Base-by-base conservation (phyloP, 1,140 invertebrate species). In the Pseudomyrmex concolor region DNA sequence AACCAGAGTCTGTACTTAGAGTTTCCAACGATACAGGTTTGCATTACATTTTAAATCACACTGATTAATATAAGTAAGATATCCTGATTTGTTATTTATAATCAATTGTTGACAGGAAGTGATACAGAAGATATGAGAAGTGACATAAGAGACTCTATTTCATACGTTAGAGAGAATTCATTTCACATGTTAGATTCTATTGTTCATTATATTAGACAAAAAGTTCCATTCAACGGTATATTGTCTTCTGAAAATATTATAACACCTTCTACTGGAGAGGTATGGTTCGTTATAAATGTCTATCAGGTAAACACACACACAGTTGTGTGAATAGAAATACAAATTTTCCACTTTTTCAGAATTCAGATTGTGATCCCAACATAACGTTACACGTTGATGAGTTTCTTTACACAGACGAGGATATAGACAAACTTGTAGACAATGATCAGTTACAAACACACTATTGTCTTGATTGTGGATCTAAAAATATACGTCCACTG, bases 351-450 rank as follows among this genome's bases (percentile, higher is more conserved):
- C 19, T 88, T 81, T 59, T 90, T 90, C 5, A 96, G 94, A 96
- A 96, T 93, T 93, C 95, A 62, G 95, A 96, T 89, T 96, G 96
- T 85, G 92, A 95, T 74, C 89, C 94, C 63, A 84, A 90, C 8
- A 94, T 95, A 85, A 96, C 96, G n/a, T 92, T 95, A 2, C 96
- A 97, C 92, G 93, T 97, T 3, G 97, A 97, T 94, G 96, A 95
- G 34, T 97, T 97, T 91, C 92, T 97, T 1, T 97, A 96, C 94
- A 95, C 96, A 90, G 96, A 97, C 86, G 94, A 96, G 10, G 94
- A 95, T 82, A 91, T 97, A n/a, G 95, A 96, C 62, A 88, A 95
- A 34, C 90, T 97, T 7, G 94, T 95, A 80, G 95, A 96, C 85
- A 92, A 95, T 68, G 95, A 95, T 60, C 94, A 95, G 92, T 68